Conservation (phyloP, 2,113 vertebrate genomes). For the Jaculus jaculus region DNA sequence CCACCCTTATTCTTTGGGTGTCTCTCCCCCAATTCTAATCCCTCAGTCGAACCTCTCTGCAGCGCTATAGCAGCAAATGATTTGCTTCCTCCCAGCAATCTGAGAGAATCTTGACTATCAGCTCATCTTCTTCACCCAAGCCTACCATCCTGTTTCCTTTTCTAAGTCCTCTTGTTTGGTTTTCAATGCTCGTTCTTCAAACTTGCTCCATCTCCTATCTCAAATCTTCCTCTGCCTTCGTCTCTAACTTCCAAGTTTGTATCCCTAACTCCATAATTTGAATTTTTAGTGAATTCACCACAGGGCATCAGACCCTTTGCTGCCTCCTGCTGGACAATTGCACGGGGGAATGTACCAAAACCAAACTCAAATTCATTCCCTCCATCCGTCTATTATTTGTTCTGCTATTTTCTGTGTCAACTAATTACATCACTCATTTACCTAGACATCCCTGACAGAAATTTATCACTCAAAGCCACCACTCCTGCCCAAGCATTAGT, state of each 20-base stretch:
- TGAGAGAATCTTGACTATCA: neutral
- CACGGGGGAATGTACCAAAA: neutral
- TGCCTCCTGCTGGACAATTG: slow-evolving; percentile 45
- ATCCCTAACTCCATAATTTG: neutral
- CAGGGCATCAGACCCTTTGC: slow-evolving; percentile 14
- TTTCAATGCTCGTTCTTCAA: neutral
- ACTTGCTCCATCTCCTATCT: neutral
- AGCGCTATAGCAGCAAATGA: neutral
- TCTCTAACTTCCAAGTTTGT: neutral
- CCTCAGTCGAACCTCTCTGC: neutral
- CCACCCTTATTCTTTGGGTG: neutral
- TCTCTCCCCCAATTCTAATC: neutral
- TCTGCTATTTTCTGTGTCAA: neutral
- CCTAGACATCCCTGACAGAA: neutral
- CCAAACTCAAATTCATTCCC: neutral
- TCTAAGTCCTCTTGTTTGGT: neutral
- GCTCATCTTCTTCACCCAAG: neutral
- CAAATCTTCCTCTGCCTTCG: neutral
- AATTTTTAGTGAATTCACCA: neutral
- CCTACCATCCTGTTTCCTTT: neutral
- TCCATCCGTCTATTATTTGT: neutral
- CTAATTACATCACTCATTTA: neutral
- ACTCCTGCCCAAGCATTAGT: neutral
- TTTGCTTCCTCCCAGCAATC: neutral
- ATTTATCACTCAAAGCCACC: neutral